A percentile compares a stretch with the other conserved stretches of the same genome.
phyloP scores from a whole-genome alignment of 2,113 vertebrate genomes.

The Oryzias melastigma region DNA sequence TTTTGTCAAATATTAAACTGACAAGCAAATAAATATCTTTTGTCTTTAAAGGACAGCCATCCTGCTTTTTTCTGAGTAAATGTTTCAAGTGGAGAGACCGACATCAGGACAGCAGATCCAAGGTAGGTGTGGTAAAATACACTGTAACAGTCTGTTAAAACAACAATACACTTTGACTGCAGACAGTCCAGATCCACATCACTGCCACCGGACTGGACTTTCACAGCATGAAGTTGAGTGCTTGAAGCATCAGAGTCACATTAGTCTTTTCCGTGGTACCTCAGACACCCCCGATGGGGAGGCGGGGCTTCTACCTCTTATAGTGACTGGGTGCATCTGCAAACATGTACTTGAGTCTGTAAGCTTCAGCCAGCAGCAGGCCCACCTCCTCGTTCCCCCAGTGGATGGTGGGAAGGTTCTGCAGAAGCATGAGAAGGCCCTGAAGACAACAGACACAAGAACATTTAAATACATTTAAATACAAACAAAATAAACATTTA shows the following conservation, averaged over 20 bases:
- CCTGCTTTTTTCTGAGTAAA: constrained; percentile 30
- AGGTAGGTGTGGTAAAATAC: constrained; percentile 20
- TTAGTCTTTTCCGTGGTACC: constrained; percentile 13
- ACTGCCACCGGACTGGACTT: neutral
- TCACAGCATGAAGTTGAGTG: constrained; percentile 20
- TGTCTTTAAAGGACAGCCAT: constrained; percentile 32
- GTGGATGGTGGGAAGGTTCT: constrained; percentile 98
- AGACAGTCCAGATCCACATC: constrained; percentile 1
- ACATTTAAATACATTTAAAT: neutral
- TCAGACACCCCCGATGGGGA: neutral
- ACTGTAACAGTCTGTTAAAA: constrained; percentile 41
- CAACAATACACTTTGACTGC: constrained; percentile 10
- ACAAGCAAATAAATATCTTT: neutral
- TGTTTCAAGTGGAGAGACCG: constrained; percentile 5
- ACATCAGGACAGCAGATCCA: constrained; percentile 19
- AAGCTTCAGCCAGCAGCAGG: constrained; percentile 95
- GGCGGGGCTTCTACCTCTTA: constrained; percentile 82
- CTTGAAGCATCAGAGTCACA: neutral
- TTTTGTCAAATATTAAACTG: no score
- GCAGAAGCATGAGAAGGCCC: constrained; percentile 96
- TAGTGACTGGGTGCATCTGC: constrained; percentile 97
- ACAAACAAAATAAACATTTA: no score
- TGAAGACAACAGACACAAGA: constrained; percentile 58
- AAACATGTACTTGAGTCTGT: constrained; percentile 99
- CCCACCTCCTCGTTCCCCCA: constrained; percentile 99